Evolutionary conservation across 2,888 invertebrate species (phyloP).

Genomic region (Chesias legatella): DNA sequence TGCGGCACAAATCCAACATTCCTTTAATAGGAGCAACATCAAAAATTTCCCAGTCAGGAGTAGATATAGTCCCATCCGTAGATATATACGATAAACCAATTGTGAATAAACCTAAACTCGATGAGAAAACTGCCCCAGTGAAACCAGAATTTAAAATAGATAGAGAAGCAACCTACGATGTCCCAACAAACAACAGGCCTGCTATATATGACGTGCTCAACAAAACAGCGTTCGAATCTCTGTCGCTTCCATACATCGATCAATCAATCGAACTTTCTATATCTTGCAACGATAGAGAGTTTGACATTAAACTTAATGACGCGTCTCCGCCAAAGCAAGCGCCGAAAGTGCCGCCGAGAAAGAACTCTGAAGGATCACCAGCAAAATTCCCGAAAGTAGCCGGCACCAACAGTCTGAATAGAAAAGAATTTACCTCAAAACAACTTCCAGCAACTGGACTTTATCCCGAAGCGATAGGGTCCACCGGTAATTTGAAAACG

Average conservation of each 20-base stretch:
- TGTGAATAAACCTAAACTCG: constrained; percentile 42
- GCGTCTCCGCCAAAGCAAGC: constrained; percentile 57
- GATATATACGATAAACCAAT: constrained; percentile 71
- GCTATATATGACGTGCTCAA: constrained; percentile 73
- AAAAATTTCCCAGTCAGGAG: constrained; percentile 73
- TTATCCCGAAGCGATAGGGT: constrained; percentile 63
- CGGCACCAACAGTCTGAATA: constrained; percentile 63
- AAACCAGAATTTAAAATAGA: constrained; percentile 64
- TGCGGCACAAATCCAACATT: constrained; percentile 66
- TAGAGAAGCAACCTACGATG: constrained; percentile 61
- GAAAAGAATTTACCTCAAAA: constrained; percentile 65
- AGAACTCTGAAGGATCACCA: constrained; percentile 46
- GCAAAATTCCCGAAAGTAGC: constrained; percentile 53
- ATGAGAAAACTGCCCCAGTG: constrained; percentile 43
- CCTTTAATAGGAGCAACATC: constrained; percentile 75
- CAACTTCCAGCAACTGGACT: constrained; percentile 55
- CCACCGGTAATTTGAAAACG: constrained; percentile 68
- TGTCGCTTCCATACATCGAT: constrained; percentile 71
- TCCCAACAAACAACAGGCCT: constrained; percentile 68
- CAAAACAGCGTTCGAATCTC: constrained; percentile 69
- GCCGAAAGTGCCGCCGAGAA: constrained; percentile 40
- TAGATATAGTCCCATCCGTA: constrained; percentile 68
- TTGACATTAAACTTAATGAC: constrained; percentile 71
- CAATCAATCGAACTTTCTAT: constrained; percentile 74
- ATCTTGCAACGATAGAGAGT: constrained; percentile 73